Conservation (phyloP, 2,113 vertebrate species). For the Forbesichthys agassizii region DNA sequence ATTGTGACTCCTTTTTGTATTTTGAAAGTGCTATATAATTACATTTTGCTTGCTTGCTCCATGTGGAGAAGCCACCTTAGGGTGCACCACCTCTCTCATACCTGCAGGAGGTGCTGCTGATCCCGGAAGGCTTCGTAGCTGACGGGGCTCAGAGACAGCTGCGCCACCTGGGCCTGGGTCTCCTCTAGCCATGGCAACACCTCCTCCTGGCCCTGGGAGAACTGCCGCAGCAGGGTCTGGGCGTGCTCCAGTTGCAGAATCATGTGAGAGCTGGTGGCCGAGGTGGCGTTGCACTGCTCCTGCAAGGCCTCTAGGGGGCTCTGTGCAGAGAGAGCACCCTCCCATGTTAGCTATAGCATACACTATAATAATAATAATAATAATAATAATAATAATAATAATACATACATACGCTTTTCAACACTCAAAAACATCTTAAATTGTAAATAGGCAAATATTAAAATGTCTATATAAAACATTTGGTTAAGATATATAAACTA, state of each 20-base stretch:
- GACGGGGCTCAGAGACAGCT: conserved; percentile 70
- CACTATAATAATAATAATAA: too few relatives aligned
- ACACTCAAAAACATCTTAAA: too few relatives aligned
- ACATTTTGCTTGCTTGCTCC: too few relatives aligned
- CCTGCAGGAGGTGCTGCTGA: conserved; percentile 89
- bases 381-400: too few relatives aligned
- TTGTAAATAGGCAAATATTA: too few relatives aligned
- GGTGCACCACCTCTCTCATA: conserved; percentile 50
- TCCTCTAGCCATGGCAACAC: conserved; percentile 85
- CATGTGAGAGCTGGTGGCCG: conserved; percentile 71
- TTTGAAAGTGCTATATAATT: too few relatives aligned
- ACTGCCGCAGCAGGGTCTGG: conserved; percentile 82
- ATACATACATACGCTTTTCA: too few relatives aligned
- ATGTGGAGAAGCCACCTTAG: conserved; percentile 12
- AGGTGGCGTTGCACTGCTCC: conserved; percentile 75
- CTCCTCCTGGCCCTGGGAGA: conserved; percentile 77
- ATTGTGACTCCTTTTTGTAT: too few relatives aligned
- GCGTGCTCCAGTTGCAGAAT: conserved; percentile 82
- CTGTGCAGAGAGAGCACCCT: conserved; percentile 52
- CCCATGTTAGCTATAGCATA: too few relatives aligned
- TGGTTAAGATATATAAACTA: too few relatives aligned
- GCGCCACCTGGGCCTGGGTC: conserved; percentile 68
- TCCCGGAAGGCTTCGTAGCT: conserved; percentile 81
- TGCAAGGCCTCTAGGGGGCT: conserved; percentile 65
- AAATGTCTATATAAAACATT: too few relatives aligned